These are phyloP conservation scores for Zaprionus obscuricornis DNA, from an alignment of 2,888 invertebrate genomes.

Conservation along the genomic window DNA sequence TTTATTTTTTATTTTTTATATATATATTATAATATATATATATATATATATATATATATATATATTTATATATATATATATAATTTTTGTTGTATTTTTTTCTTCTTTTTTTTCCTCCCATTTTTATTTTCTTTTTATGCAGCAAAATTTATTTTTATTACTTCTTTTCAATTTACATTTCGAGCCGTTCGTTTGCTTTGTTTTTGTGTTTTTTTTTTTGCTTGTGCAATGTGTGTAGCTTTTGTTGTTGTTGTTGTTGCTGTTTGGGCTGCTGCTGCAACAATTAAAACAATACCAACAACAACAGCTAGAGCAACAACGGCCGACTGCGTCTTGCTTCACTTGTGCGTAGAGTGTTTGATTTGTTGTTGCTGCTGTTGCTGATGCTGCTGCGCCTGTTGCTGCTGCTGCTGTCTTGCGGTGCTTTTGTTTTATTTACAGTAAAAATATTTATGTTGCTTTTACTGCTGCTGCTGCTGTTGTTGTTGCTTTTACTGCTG, in stretches of 20 bases:
- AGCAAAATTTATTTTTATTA: conserved; percentile 71
- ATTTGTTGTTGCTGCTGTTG: conserved; percentile 3
- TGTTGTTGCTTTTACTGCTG: too few relatives aligned
- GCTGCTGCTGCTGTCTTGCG: conserved; percentile 17
- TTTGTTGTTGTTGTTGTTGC: conserved; percentile 18
- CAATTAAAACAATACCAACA: conserved; percentile 57
- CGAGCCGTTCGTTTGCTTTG: conserved; percentile 50
- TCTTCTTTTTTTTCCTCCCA: conserved; percentile 27
- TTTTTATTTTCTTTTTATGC: conserved; percentile 27
- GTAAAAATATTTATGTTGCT: too few relatives aligned
- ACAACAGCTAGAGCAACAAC: background rate
- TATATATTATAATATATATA: too few relatives aligned
- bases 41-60: too few relatives aligned
- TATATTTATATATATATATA: too few relatives aligned
- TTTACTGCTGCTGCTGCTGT: conserved; percentile 14
- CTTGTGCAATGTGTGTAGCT: conserved; percentile 60
- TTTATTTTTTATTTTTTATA: too few relatives aligned
- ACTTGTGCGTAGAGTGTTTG: conserved; percentile 62
- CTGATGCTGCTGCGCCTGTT: conserved; percentile 6
- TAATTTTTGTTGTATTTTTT: conserved; percentile 13
- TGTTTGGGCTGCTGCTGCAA: conserved; percentile 43
- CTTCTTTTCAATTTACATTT: conserved; percentile 68
- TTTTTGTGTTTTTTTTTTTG: conserved; percentile 44
- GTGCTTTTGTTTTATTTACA: conserved; percentile 27
- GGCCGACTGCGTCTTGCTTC: conserved; percentile 42